Evolutionary conservation across 92 coral and sea anemone genomes (phyloP), one percentile per base, ranked within the genome.

Genomic region (Heliopora coerulea): DNA sequence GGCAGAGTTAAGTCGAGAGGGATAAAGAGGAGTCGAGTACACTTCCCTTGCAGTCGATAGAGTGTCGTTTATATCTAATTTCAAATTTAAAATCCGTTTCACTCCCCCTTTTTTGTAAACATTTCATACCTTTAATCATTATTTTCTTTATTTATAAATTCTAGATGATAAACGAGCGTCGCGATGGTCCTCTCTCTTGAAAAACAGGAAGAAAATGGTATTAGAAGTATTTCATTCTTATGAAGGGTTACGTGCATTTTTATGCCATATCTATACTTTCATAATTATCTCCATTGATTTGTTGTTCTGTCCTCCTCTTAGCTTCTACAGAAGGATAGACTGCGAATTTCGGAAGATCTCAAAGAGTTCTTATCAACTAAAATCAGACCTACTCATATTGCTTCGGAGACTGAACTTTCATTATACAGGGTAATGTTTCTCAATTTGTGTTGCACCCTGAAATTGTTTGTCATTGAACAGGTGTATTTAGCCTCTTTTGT

Each of bases 181-280:
- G 14, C 83, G 98, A 72, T 93, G 98, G 98, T 89, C 98, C 15
- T 50, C 77, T n/a, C 78, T 93, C 30, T 87, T 93, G 19, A 84
- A 84, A 82, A 74, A 96, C 34, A 93, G 90, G 84, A 93, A 90
- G 54, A 93, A 93, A 73, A 20, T 89, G 75, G 98, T 93, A 65
- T 85, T 90, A n/a, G 17, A 26, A 9, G 8, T 21, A 37, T 13
- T 20, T n/a, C n/a, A n/a, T n/a, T n/a, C n/a, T n/a, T n/a, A n/a
- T n/a, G n/a, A n/a, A n/a, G n/a, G n/a, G n/a, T n/a, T n/a, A n/a
- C n/a, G n/a, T n/a, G n/a, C n/a, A n/a, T n/a, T n/a, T n/a, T n/a
- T n/a, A n/a, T n/a, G n/a, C n/a, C n/a, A n/a, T n/a, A n/a, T n/a
- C n/a, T n/a, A n/a, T n/a, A n/a, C n/a, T 17, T 65, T 40, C 18